Base-by-base conservation (phyloP, 2,888 invertebrate species). In the Hylaea fasciaria region DNA sequence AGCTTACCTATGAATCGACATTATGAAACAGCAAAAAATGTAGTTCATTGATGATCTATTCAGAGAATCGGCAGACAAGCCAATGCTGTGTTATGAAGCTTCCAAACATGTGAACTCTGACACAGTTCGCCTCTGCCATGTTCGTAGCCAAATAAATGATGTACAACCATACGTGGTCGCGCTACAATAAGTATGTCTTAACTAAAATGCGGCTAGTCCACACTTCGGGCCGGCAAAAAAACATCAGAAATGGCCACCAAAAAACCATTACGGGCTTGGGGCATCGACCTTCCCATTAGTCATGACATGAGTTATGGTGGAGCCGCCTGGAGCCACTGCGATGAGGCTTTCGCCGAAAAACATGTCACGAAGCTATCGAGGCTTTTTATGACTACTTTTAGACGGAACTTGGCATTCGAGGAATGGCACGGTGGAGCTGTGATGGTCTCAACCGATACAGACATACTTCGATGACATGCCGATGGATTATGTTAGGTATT, bases 201-300 rank as follows among this genome's bases (percentile, higher is more conserved):
- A 66, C 64, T 58, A 65, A 65, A 69, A 69, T 62, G 64, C 58
- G 65, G 66, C 65, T 66, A 66, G 68, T 58, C 56, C 63, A 65
- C 60, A 65, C 61, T 52, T 57, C 48, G 56, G 56, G 53, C 40
- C 58, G 60, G 65, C 65, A 68, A 70, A 70, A 70, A 70, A 63
- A 45, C 56, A 59, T 58, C 61, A 48, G 52, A 66, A 65, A 64
- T 62, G 62, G 64, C 64, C 48, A 60, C 64, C 63, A 65, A 66
- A 69, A 69, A 68, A 62, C 66, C 68, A 66, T 70, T 62, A 64
- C 63, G 49, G 57, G 55, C 61, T 52, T 17, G 58, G 66, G 55
- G 59, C 70, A 64, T 56, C 64, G 70, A 71, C 72, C 72, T 65
- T 63, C 57, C 57, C 68, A 66, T 72, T 71, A 71, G 66, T 72